Conservation (phyloP, 2,888 invertebrate species). For the Apamea anceps region DNA sequence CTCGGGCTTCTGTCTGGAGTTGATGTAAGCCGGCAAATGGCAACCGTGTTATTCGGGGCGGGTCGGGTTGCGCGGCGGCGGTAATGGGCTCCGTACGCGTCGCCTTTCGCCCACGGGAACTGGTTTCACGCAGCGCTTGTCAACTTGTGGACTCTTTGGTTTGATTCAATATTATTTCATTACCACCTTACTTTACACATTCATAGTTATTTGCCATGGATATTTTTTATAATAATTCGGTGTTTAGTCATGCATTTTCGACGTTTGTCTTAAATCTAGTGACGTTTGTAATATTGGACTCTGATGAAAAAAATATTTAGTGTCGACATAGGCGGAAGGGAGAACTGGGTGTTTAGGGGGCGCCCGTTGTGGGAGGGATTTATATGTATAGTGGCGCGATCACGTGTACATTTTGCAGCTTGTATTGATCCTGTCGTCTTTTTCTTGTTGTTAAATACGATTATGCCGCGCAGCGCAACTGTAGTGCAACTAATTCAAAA, state of each 20-base stretch:
- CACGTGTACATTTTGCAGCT: conserved; percentile 90
- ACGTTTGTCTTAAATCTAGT: conserved; percentile 8
- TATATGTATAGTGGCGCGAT: conserved; percentile 89
- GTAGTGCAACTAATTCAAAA: conserved; percentile 34
- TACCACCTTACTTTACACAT: conserved; percentile 39
- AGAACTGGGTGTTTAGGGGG: conserved; percentile 85
- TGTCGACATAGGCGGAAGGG: conserved; percentile 83
- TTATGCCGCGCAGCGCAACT: conserved; percentile 34
- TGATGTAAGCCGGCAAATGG: conserved; percentile 63
- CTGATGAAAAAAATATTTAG: conserved; percentile 82
- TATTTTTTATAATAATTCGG: background rate
- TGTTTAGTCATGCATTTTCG: background rate
- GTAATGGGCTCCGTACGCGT: conserved; percentile 66
- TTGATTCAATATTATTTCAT: conserved; percentile 66
- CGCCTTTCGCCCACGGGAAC: conserved; percentile 82
- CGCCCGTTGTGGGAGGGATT: conserved; percentile 86
- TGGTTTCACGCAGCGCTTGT: conserved; percentile 76
- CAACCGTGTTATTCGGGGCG: conserved; percentile 65
- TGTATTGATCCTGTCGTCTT: conserved; percentile 85
- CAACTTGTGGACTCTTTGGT: conserved; percentile 67
- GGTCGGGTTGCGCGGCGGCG: conserved; percentile 64
- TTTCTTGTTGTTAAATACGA: conserved; percentile 77
- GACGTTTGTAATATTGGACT: conserved; percentile 67
- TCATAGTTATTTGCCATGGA: conserved; percentile 15
- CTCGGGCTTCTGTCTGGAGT: conserved; percentile 50